Percentiles rank a stretch among this genome's conserved stretches.
phyloP scores from a whole-genome alignment of 2,113 vertebrate genomes.

The Mesembrinibis cayennensis region DNA sequence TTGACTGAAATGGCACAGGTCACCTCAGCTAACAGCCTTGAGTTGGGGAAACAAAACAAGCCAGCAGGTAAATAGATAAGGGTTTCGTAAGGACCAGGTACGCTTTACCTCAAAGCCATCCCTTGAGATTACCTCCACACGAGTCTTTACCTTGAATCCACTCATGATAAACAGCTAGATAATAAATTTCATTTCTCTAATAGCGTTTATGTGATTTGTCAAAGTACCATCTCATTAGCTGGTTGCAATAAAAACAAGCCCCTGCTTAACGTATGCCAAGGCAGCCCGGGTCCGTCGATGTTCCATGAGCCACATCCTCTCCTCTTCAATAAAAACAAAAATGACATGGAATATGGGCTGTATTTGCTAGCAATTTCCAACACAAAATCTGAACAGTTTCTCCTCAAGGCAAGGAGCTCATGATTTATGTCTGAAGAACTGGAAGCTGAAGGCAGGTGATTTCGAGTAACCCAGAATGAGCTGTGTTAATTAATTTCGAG shows the following conservation, averaged over 20 bases:
- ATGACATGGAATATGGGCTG: not conserved
- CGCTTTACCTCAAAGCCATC: slow-evolving; percentile 26
- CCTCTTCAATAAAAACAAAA: slow-evolving; percentile 61
- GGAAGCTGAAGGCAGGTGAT: slow-evolving; percentile 18
- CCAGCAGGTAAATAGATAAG: slow-evolving; percentile 32
- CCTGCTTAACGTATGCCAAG: not conserved
- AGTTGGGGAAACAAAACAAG: slow-evolving; percentile 6
- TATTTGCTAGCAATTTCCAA: slow-evolving; percentile 45
- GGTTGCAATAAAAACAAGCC: slow-evolving; percentile 26
- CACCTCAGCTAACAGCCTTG: slow-evolving; percentile 22
- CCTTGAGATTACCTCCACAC: slow-evolving; percentile 28
- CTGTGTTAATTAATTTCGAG: not conserved
- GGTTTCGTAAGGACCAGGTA: slow-evolving; percentile 20
- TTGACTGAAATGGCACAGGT: slow-evolving; percentile 28
- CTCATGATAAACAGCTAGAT: slow-evolving; percentile 59
- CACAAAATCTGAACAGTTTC: slow-evolving; percentile 27
- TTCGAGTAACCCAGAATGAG: not conserved
- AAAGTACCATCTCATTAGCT: slow-evolving; percentile 47
- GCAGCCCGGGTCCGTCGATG: not conserved
- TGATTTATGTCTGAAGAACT: slow-evolving; percentile 25
- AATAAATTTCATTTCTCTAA: slow-evolving; percentile 68
- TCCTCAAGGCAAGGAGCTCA: slow-evolving; percentile 24
- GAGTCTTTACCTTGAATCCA: slow-evolving; percentile 26
- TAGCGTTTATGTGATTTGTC: slow-evolving; percentile 48
- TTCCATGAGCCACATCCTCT: slow-evolving; percentile 52